Conservation (phyloP, 1,140 invertebrate genomes). For the Brachionus rubens region DNA sequence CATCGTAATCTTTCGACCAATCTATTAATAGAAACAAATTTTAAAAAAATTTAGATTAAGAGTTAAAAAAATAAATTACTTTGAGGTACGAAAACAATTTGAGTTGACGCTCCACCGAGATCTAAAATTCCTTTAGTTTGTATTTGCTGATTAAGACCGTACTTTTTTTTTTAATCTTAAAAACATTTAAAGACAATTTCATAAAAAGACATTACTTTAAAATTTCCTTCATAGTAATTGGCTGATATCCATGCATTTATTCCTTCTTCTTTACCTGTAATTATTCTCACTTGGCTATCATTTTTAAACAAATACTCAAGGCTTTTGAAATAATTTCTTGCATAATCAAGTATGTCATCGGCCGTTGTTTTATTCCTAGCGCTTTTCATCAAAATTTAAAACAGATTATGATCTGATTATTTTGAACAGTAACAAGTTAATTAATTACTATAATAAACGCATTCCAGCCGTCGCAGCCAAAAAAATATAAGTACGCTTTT, state of each 20-base stretch:
- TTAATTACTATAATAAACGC: not conserved
- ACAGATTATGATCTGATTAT: too few species aligned
- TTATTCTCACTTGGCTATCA: constrained; percentile 51
- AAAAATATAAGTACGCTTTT: not conserved
- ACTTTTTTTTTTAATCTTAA: too few species aligned
- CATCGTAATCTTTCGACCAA: not conserved
- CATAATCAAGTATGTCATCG: not conserved
- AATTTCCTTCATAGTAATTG: not conserved
- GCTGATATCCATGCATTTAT: constrained; percentile 59
- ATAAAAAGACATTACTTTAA: too few species aligned
- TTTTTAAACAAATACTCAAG: not conserved
- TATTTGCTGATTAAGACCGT: too few species aligned
- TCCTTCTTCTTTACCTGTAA: constrained; percentile 61
- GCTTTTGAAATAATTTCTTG: not conserved
- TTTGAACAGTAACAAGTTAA: too few species aligned
- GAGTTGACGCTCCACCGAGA: not conserved
- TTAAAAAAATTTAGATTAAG: too few species aligned
- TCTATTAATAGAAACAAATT: not conserved
- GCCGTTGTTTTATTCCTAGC: not conserved
- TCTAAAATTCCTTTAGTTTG: not conserved
- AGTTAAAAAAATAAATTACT: too few species aligned
- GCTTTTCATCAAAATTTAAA: too few species aligned
- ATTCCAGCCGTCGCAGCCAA: constrained; percentile 34
- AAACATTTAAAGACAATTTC: too few species aligned
- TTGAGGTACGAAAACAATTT: not conserved